These are phyloP conservation scores for Ranitomeya variabilis DNA, from an alignment of 2,113 vertebrate species.

Conservation along the genomic window DNA sequence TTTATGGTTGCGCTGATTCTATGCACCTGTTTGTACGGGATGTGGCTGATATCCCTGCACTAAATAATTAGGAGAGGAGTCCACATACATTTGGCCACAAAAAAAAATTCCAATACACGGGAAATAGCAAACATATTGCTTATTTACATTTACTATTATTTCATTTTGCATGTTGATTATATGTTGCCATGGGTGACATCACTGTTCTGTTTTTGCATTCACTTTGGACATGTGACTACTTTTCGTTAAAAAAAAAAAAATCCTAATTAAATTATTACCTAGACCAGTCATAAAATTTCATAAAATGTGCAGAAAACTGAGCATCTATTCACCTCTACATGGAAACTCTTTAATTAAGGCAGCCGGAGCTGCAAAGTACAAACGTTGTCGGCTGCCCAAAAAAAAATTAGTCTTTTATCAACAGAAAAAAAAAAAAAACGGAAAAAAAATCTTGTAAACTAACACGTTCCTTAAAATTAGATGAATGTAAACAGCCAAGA, in stretches of 20 bases:
- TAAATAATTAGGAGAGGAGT: too few species aligned
- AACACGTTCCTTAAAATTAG: constrained; percentile 1
- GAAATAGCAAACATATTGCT: too few species aligned
- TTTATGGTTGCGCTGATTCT: too few species aligned
- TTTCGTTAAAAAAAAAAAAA: not conserved
- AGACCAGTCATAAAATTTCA: not conserved
- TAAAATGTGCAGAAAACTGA: not conserved
- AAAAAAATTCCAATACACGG: too few species aligned
- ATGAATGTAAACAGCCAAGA: constrained; percentile 30
- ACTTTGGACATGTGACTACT: not conserved
- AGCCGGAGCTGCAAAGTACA: not conserved
- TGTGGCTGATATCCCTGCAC: too few species aligned
- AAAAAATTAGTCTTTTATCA: constrained; percentile 1
- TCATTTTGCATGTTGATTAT: not conserved
- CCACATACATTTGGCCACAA: too few species aligned
- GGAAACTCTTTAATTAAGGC: constrained; percentile 15
- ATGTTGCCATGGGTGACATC: not conserved
- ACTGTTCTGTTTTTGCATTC: not conserved
- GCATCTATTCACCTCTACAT: not conserved
- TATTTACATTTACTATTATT: too few species aligned
- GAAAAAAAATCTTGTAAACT: constrained; percentile 19
- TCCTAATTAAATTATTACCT: constrained; percentile 5
- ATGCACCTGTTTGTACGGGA: too few species aligned
- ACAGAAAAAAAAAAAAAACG: not conserved
- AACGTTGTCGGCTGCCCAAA: not conserved